These are phyloP conservation scores for Apostichopus leukothele DNA, from an alignment of 53 echinoderm and acorn worm species.

Conservation along the genomic window DNA sequence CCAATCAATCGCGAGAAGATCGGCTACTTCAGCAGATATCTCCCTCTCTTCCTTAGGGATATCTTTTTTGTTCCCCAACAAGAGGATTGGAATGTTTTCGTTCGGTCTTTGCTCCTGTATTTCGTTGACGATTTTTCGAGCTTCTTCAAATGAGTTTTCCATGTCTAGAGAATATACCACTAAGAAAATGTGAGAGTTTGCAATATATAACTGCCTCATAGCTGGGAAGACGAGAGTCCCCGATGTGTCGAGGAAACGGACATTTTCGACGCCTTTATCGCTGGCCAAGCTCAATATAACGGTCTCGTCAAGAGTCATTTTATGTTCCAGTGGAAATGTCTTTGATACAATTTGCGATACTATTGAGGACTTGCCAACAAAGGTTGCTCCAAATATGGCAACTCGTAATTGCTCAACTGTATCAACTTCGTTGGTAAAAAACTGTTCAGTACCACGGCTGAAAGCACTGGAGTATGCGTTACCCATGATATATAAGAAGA, in stretches of 20 bases:
- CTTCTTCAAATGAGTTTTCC: conserved; percentile 13
- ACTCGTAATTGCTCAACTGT: neutral
- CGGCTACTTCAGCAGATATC: neutral
- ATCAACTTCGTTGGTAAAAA: neutral
- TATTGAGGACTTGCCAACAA: neutral
- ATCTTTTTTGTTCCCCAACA: conserved; percentile 30
- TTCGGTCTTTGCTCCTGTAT: neutral
- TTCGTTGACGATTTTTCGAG: conserved; percentile 5
- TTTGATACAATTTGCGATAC: neutral
- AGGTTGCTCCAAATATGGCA: neutral
- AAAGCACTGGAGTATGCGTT: neutral
- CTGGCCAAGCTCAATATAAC: neutral
- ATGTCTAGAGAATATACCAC: conserved; percentile 22
- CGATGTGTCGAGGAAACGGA: conserved; percentile 27
- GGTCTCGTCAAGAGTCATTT: neutral
- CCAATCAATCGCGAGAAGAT: conserved; percentile 31
- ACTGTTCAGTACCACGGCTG: neutral
- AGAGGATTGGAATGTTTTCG: conserved; percentile 17
- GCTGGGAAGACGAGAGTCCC: neutral
- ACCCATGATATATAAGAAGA: neutral
- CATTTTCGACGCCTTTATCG: neutral
- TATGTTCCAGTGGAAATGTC: neutral
- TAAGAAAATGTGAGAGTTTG: neutral
- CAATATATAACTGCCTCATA: neutral
- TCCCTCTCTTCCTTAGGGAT: conserved; percentile 1